Evolutionary conservation across 2,888 invertebrate genomes (phyloP).

Genomic region (Drosophila testacea): DNA sequence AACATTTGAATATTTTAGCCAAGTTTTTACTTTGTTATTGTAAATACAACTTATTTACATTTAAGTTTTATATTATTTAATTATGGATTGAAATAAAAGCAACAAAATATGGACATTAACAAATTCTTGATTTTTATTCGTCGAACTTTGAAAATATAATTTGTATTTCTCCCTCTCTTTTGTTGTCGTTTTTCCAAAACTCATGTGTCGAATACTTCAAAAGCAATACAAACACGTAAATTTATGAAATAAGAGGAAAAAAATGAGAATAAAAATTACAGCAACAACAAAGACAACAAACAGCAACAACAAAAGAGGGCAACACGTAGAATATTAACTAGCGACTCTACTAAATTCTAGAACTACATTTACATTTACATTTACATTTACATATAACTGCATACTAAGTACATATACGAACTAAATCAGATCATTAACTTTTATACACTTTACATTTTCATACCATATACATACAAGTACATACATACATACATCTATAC

Average conservation of each 20-base stretch:
- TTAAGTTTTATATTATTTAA: conserved; percentile 39
- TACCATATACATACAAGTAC: conserved; percentile 55
- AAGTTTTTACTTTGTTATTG: conserved; percentile 42
- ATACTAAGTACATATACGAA: conserved; percentile 45
- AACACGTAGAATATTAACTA: conserved; percentile 38
- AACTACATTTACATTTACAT: conserved; percentile 52
- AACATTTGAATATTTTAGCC: conserved; percentile 21
- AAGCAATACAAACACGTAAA: conserved; percentile 68
- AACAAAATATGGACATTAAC: conserved; percentile 1
- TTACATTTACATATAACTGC: conserved; percentile 39
- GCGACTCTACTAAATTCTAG: conserved; percentile 51
- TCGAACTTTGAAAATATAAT: neutral
- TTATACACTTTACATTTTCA: conserved; percentile 79
- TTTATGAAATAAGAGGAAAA: conserved; percentile 38
- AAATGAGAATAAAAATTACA: conserved; percentile 20
- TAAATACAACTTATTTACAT: conserved; percentile 36
- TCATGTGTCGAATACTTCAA: conserved; percentile 57
- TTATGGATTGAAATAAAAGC: conserved; percentile 32
- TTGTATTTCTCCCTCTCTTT: conserved; percentile 10
- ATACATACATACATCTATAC: conserved; percentile 25
- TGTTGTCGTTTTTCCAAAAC: neutral
- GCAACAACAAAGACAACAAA: conserved; percentile 14
- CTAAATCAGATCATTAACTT: conserved; percentile 76
- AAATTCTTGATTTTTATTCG: conserved; percentile 11
- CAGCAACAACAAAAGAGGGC: conserved; percentile 7